phyloP scores from a whole-genome alignment of 2,113 vertebrate genomes.

The Sialia sialis region DNA sequence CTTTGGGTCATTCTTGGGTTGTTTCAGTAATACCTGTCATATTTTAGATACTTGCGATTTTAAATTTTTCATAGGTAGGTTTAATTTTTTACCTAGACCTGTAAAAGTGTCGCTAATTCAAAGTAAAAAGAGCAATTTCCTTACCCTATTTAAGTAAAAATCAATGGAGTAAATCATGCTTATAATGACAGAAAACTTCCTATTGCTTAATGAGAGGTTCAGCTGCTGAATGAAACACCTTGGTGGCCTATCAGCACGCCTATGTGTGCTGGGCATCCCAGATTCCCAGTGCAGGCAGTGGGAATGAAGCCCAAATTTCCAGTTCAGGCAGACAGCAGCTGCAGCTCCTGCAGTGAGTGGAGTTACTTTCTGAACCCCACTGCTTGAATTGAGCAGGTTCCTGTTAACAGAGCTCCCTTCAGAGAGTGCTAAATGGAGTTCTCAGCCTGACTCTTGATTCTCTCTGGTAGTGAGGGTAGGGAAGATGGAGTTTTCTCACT shows the following conservation, averaged over 20 bases:
- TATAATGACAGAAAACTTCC: not conserved
- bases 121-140: not conserved
- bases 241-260: no score
- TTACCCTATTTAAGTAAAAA: not conserved
- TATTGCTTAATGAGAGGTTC: not conserved
- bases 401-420: not conserved
- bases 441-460: not conserved
- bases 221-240: not conserved
- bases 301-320: not conserved
- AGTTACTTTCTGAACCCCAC: not conserved
- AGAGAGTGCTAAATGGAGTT: not conserved
- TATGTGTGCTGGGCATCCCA: rapidly evolving
- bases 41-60: not conserved
- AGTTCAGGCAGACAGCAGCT: not conserved
- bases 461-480: not conserved
- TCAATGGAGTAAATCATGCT: not conserved
- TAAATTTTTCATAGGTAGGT: not conserved
- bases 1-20: not conserved
- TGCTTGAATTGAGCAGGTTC: not conserved
- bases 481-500: not conserved
- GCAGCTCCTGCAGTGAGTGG: not conserved
- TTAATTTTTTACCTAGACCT: not conserved
- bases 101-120: not conserved
- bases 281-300: not conserved
- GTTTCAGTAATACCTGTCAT: not conserved